Conservation (phyloP, 2,888 invertebrate genomes). For the Philereme vetulata region DNA sequence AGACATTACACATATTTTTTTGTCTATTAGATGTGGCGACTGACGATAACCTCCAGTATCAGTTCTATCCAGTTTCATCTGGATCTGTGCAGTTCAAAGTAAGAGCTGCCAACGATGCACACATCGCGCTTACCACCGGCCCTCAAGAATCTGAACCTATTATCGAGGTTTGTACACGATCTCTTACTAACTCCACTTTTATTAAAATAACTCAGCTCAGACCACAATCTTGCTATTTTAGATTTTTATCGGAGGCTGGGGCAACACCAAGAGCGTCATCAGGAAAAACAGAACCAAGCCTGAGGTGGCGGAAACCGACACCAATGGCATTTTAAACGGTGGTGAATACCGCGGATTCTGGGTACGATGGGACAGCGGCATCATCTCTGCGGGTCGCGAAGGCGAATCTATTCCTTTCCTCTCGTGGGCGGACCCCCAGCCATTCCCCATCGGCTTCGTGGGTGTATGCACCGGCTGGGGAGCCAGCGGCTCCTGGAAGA, state of each 20-base stretch:
- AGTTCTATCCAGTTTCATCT: conserved; percentile 88
- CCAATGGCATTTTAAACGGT: conserved; percentile 88
- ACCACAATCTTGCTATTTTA: conserved; percentile 44
- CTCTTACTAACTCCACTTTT: background rate
- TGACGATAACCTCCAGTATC: conserved; percentile 92
- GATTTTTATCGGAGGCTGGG: conserved; percentile 95
- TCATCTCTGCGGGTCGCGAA: conserved; percentile 88
- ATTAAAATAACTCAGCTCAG: background rate
- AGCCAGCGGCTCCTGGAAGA: conserved; percentile 90
- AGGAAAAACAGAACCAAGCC: conserved; percentile 91
- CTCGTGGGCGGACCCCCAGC: conserved; percentile 87
- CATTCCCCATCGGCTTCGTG: conserved; percentile 88
- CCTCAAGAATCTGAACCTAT: conserved; percentile 90
- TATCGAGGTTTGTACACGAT: conserved; percentile 85
- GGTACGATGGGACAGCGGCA: conserved; percentile 90
- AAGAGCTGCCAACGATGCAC: conserved; percentile 92
- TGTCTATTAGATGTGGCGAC: conserved; percentile 88
- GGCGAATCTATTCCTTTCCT: conserved; percentile 89
- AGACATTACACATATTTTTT: conserved; percentile 23
- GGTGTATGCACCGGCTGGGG: conserved; percentile 96
- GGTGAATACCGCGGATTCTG: conserved; percentile 93
- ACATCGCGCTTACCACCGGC: conserved; percentile 89
- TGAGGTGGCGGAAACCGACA: conserved; percentile 87
- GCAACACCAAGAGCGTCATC: conserved; percentile 92
- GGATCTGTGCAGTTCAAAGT: conserved; percentile 91